Evolutionary conservation across 2,888 invertebrate species (phyloP), one percentile per base, ranked within the genome.

Genomic region (Nomada ferruginata): DNA sequence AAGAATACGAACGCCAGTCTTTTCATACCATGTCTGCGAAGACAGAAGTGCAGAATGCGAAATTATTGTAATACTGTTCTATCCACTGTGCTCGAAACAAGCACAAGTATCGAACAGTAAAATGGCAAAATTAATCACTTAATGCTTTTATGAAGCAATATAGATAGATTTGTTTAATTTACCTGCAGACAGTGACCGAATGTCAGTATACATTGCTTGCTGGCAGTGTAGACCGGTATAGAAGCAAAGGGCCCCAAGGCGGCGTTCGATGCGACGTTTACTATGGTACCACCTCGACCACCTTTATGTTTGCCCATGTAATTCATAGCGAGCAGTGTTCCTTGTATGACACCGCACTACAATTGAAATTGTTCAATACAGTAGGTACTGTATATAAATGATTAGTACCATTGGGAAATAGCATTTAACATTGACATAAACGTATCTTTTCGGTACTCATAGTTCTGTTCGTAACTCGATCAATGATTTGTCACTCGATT

Each of bases 231-330:
- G 7, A 95, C 91, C 0, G 96, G 95, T 93, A 80, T 0, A 0
- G 0, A 5, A 36, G 36, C 7, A 0, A 0, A 0, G 0, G 0
- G 93, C 91, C 0, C 94, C 89, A 94, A 92, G 0, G 95, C 96
- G 74, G 95, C 94, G 20, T 95, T 94, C 0, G 96, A 96, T 0
- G 95, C 94, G 13, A 96, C 93, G 90, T 96, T 96, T 29, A 96
- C 94, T 36, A 96, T 94, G 0, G 94, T 94, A 0, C 96, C 96
- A 2, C 96, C 96, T 55, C 90, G 85, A 10, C 94, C 94, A 18
- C 94, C 94, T 74, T 93, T 94, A 84, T 94, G 93, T 71, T 93
- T 93, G 13, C 94, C 91, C 90, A 95, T 92, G 76, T 93, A 89
- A 55, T 94, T 92, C 65, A 95, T 76, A 5, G 91, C 94, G 2